Evolutionary conservation across 2,888 invertebrate genomes (phyloP), one percentile per base, ranked within the genome.

Genomic region (Cephus pygmeus): DNA sequence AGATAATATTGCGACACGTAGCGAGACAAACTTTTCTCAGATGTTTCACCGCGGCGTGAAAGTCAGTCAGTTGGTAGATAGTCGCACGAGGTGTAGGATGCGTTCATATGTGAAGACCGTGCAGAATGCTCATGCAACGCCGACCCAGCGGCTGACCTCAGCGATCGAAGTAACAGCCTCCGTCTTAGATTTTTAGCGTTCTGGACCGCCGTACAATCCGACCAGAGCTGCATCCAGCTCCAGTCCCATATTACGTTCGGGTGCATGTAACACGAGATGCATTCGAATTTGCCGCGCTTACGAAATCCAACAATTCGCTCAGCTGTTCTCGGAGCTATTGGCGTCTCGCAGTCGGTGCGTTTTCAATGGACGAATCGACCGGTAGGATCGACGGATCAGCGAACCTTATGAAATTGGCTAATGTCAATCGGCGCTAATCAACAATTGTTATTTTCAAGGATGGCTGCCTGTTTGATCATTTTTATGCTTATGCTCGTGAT

Each of bases 81-180:
- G 40, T 15, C 40, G 15, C 40, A 81, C 82, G 80, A 81, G 79
- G 81, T 80, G 82, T 83, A 79, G 83, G 85, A 85, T 85, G 85
- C 83, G 83, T 83, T 85, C 83, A 81, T 85, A 83, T 83, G 85
- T 77, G 83, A 84, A 83, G 84, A 87, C 81, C 85, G 85, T 84
- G 86, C 85, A 85, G 85, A 87, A 86, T 85, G 83, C 80, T 85
- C 84, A 83, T 85, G 84, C 75, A 71, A 86, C 81, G 82, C 79
- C 83, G 87, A 88, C 84, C 86, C 81, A 83, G 1, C 12, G 82
- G 83, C 82, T 87, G 87, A 87, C 86, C 87, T 82, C 82, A 78
- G 40, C 80, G 82, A 78, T 76, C 35, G 77, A 78, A 79, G 75
- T 77, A 81, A 80, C 81, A 79, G 83, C 82, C 82, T 81, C 82